phyloP scores from a whole-genome alignment of 1,140 invertebrate genomes.

The Littorina saxatilis region DNA sequence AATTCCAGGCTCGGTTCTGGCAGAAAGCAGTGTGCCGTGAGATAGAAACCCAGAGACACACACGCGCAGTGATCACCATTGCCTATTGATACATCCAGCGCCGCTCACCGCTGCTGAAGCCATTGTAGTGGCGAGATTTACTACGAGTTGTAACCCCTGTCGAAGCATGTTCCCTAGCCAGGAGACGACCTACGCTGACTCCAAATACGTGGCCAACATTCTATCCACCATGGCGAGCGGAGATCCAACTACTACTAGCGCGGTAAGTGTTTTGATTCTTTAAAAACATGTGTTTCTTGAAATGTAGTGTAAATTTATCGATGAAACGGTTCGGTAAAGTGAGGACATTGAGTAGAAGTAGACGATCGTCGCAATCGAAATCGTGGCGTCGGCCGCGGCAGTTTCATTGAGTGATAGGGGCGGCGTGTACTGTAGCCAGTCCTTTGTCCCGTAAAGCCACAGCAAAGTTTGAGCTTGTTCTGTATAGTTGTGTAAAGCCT shows the following conservation, averaged over 20 bases:
- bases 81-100: conserved; percentile 25
- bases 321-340: not conserved
- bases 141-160: conserved; percentile 2
- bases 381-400: no score
- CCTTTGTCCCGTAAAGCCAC: not conserved
- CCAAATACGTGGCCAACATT: conserved; percentile 71
- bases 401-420: not conserved
- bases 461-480: not conserved
- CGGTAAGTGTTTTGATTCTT: conserved; percentile 42
- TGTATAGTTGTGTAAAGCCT: no score
- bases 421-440: not conserved
- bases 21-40: conserved; percentile 35
- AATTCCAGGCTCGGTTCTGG: conserved; percentile 34
- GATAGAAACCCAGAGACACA: conserved; percentile 33
- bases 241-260: conserved; percentile 51
- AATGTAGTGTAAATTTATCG: conserved; percentile 13
- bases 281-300: not conserved
- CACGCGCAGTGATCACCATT: conserved; percentile 29
- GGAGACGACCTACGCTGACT: conserved; percentile 55
- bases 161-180: conserved; percentile 44
- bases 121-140: conserved; percentile 20
- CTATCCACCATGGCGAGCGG: conserved; percentile 67
- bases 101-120: conserved; percentile 26
- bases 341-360: no score
- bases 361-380: no score